phyloP scores from a whole-genome alignment of 1,140 invertebrate species.

The Maconellicoccus hirsutus region DNA sequence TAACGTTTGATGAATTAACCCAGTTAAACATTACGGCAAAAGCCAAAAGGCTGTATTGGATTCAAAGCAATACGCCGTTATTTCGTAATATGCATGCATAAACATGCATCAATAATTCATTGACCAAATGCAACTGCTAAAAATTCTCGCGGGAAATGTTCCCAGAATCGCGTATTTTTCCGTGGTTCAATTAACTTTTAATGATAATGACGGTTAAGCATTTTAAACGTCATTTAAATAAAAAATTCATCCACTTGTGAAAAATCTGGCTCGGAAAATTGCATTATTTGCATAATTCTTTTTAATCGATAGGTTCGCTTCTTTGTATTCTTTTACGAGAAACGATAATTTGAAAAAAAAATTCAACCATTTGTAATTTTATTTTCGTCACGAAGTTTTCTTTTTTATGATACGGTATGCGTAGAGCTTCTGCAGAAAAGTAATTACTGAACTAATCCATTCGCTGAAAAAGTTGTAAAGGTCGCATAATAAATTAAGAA shows the following conservation, averaged over 20 bases:
- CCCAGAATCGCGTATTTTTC: too few species aligned
- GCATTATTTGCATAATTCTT: neutral
- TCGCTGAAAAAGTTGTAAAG: neutral
- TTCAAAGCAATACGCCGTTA: too few species aligned
- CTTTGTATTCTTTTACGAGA: neutral
- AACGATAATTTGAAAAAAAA: neutral
- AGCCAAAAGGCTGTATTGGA: too few species aligned
- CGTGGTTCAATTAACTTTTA: neutral
- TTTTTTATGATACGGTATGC: conserved; percentile 7
- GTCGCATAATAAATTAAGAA: conserved; percentile 3
- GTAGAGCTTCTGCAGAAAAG: neutral
- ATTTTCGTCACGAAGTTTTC: conserved; percentile 3
- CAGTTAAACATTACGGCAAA: too few species aligned
- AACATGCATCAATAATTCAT: too few species aligned
- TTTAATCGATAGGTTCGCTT: neutral
- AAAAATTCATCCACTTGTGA: neutral
- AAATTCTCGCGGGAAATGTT: neutral
- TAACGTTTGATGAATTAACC: too few species aligned
- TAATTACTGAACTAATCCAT: neutral
- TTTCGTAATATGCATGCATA: too few species aligned
- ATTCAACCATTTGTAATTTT: neutral
- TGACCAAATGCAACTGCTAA: neutral
- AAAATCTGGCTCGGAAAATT: neutral
- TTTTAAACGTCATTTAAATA: neutral
- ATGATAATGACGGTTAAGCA: neutral